A percentile compares a stretch with the other conserved stretches of the same genome.
Conservation (phyloP, 53 echinoderm and acorn worm species). For the Holothuria leucospilota region DNA sequence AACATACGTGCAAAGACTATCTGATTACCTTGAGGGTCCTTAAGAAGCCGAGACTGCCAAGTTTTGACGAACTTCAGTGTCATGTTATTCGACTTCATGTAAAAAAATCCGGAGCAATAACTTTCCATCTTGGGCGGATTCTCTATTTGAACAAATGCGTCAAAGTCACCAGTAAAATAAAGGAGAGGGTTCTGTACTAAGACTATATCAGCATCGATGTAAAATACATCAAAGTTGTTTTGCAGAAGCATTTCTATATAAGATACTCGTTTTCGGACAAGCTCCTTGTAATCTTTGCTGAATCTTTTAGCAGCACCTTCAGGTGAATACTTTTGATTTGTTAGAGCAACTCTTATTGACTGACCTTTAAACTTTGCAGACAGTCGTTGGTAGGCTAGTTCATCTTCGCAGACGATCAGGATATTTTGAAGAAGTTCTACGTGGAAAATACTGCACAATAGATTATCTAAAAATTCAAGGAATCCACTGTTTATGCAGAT, state of each 20-base stretch:
- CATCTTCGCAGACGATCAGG: slow-evolving; percentile 4
- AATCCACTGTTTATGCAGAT: not conserved
- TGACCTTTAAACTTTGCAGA: not conserved
- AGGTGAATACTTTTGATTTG: not conserved
- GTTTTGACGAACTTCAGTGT: not conserved
- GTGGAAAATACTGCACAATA: not conserved
- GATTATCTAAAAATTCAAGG: not conserved
- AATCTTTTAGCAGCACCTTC: not conserved
- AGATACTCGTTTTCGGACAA: slow-evolving; percentile 12
- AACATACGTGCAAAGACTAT: not conserved
- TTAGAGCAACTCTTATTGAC: not conserved
- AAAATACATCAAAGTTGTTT: slow-evolving; percentile 1
- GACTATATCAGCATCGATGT: slow-evolving; percentile 34
- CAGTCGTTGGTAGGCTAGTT: not conserved
- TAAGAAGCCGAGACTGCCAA: not conserved
- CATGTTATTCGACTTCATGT: not conserved
- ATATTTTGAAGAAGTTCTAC: not conserved
- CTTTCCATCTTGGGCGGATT: too few relatives aligned
- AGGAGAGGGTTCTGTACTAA: slow-evolving; percentile 10
- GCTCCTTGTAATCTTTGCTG: slow-evolving; percentile 4
- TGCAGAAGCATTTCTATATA: not conserved
- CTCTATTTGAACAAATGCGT: slow-evolving; percentile 8
- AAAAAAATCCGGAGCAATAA: slow-evolving; percentile 9
- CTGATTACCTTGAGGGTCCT: not conserved
- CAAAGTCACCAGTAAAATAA: not conserved